Conservation (phyloP, 2,797 vertebrate genomes). For the Cuniculus paca region DNA sequence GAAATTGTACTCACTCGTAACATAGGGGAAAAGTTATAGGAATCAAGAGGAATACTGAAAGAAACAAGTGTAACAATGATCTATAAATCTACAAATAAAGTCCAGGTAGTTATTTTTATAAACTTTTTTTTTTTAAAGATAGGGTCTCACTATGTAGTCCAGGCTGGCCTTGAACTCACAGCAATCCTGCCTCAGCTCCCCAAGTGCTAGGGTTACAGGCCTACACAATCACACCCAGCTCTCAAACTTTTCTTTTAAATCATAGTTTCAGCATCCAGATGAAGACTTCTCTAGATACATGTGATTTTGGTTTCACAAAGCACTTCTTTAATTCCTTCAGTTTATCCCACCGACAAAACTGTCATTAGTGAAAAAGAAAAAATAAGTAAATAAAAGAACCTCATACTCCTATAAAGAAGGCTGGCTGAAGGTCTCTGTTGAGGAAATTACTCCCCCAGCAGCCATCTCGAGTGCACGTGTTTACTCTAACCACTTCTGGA, state of each 20-base stretch:
- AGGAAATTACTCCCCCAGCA: neutral
- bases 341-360: neutral
- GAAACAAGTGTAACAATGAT: neutral
- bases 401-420: neutral
- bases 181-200: neutral
- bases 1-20: neutral
- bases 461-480: neutral
- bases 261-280: constrained; percentile 22
- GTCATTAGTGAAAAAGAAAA: neutral
- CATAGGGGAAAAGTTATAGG: neutral
- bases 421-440: neutral
- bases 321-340: neutral
- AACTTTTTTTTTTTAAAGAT: neutral
- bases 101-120: neutral
- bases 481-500: neutral
- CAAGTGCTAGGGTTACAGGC: neutral
- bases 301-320: constrained; percentile 29
- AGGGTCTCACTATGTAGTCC: neutral
- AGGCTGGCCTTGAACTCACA: neutral
- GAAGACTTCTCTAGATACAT: neutral
- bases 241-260: constrained; percentile 18
- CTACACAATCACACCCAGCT: neutral
- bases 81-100: neutral
- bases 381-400: neutral
- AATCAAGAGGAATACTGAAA: neutral